phyloP scores from a whole-genome alignment of 1,140 invertebrate species.

The Leptestheria dahalacensis region DNA sequence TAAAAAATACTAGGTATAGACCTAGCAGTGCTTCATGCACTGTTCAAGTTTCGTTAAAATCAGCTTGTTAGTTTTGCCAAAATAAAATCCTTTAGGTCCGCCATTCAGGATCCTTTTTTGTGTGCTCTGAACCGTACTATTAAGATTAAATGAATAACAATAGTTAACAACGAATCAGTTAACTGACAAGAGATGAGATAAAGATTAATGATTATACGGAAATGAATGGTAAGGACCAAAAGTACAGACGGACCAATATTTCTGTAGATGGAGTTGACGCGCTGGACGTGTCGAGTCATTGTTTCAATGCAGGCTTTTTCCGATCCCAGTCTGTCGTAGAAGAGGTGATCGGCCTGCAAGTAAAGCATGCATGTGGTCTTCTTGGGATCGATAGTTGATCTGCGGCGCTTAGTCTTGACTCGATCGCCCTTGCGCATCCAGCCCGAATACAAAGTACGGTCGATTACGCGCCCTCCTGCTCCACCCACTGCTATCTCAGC shows the following conservation, averaged over 20 bases:
- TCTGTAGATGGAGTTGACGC: conserved; percentile 82
- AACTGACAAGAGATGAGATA: too few species aligned
- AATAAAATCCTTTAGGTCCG: too few species aligned
- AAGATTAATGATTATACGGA: too few species aligned
- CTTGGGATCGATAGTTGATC: conserved; percentile 57
- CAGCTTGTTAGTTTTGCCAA: too few species aligned
- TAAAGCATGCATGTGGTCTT: conserved; percentile 71
- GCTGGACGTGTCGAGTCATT: conserved; percentile 83
- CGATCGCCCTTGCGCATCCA: neutral
- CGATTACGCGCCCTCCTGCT: neutral
- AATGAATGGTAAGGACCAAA: too few species aligned
- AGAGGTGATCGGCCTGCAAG: conserved; percentile 86
- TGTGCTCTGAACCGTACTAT: too few species aligned
- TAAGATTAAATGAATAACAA: too few species aligned
- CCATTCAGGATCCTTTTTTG: too few species aligned
- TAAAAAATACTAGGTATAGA: too few species aligned
- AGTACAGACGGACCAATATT: conserved; percentile 50
- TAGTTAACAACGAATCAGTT: too few species aligned
- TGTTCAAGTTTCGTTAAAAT: too few species aligned
- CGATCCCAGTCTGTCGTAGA: conserved; percentile 77
- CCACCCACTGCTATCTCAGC: neutral
- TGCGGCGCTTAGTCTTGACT: neutral
- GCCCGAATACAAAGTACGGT: conserved; percentile 5
- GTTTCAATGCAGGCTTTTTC: conserved; percentile 90
- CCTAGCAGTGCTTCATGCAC: too few species aligned